These are phyloP conservation scores for Hyles lineata DNA, from an alignment of 2,888 invertebrate genomes.

Conservation along the genomic window DNA sequence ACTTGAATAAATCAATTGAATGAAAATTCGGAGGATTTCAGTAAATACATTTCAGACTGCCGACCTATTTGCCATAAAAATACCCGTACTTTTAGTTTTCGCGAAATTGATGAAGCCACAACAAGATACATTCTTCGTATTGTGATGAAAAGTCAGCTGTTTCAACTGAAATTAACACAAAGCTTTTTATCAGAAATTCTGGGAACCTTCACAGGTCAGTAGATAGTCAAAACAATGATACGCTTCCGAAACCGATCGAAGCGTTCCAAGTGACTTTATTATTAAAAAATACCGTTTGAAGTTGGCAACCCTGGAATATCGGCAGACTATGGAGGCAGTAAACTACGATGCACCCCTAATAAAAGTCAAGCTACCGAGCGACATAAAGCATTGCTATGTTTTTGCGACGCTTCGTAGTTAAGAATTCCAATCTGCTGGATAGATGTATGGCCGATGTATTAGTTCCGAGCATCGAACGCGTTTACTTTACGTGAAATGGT, in stretches of 20 bases:
- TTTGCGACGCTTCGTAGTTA: not conserved
- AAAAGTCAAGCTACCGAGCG: not conserved
- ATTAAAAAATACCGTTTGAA: not conserved
- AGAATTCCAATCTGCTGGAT: slow-evolving; percentile 9
- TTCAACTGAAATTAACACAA: not conserved
- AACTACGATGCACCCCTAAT: not conserved
- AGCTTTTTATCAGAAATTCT: not conserved
- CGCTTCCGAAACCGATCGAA: not conserved
- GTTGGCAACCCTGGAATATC: not conserved
- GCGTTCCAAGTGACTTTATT: not conserved
- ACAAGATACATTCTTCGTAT: not conserved
- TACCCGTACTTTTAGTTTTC: not conserved
- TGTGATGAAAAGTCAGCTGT: not conserved
- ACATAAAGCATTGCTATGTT: not conserved
- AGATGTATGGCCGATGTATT: not conserved
- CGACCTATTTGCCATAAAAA: too few relatives aligned
- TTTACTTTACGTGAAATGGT: not conserved
- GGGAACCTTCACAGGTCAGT: not conserved
- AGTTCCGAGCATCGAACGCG: not conserved
- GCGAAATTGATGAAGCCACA: not conserved
- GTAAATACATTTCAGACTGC: too few relatives aligned
- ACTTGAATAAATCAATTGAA: not conserved
- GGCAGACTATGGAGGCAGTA: too few relatives aligned
- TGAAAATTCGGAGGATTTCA: not conserved
- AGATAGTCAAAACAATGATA: not conserved